phyloP scores from a whole-genome alignment of 2,888 invertebrate genomes.

The Pemphredon lugubris region DNA sequence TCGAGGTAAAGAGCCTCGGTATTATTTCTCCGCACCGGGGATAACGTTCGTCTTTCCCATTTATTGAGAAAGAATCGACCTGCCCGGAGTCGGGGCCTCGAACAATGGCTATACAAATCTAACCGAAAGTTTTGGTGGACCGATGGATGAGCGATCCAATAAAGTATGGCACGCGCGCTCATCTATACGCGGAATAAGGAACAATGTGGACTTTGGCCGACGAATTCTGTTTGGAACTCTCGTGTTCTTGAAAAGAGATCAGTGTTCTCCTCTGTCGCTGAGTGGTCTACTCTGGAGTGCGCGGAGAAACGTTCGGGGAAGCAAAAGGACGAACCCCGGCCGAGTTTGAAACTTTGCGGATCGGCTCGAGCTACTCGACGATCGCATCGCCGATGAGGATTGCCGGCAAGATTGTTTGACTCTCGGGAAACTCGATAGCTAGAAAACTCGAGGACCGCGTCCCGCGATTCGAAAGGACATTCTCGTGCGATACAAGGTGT shows the following conservation, averaged over 20 bases:
- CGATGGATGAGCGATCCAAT: too few species aligned
- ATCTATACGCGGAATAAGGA: conserved; percentile 2
- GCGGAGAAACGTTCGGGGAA: conserved; percentile 25
- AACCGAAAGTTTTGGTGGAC: too few species aligned
- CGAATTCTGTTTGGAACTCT: conserved; percentile 18
- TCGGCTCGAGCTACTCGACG: conserved; percentile 46
- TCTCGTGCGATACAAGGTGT: conserved; percentile 25
- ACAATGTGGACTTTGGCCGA: conserved; percentile 18
- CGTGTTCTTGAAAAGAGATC: conserved; percentile 20
- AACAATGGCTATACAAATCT: too few species aligned
- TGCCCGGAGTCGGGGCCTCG: too few species aligned
- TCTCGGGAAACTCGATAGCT: conserved; percentile 67
- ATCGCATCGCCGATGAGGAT: conserved; percentile 70
- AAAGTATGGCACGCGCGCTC: not conserved
- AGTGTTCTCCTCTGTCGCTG: conserved; percentile 27
- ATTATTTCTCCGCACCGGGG: not conserved
- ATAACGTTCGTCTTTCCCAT: too few species aligned
- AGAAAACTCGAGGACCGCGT: conserved; percentile 60
- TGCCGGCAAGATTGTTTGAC: conserved; percentile 71
- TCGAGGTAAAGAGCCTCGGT: not conserved
- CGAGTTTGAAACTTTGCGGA: conserved; percentile 51
- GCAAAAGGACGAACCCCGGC: conserved; percentile 23
- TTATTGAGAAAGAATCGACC: too few species aligned
- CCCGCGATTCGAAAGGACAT: conserved; percentile 50
- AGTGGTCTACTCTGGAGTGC: conserved; percentile 29